Evolutionary conservation across 2,888 invertebrate genomes (phyloP), one percentile per base, ranked within the genome.

Genomic region (Teleogryllus oceanicus): DNA sequence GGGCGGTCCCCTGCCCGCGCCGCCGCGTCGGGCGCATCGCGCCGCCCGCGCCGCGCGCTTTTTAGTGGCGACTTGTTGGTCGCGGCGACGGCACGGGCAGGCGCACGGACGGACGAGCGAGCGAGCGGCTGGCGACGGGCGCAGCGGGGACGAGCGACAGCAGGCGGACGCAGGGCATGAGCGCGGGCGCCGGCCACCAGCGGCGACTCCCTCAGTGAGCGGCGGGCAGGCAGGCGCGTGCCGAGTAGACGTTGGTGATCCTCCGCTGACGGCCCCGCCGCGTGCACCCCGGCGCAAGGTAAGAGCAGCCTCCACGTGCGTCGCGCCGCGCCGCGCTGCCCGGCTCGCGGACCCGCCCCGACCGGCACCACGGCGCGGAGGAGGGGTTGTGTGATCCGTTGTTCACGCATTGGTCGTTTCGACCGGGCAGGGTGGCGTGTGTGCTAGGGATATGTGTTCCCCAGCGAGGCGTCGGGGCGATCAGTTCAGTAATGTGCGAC

Each of bases 41-140:
- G 13, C 13, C 62, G 16, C 62, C 13, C 62, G 16, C 62, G 62
- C 62, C 62, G 62, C 62, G 13, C 62, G 62, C 62, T 62, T 62
- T 62, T 62, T 62, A 62, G 62, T 62, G 62, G 62, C 62, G 62
- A 62, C 62, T 62, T 62, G 62, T 62, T 62, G 62, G 62, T 62
- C 62, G 62, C 62, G 62, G 16, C 62, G 62, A 62, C 16, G 13
- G 62, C 13, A n/a, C 62, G 37, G n/a, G 13, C 62, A 13, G 5
- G 62, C 62, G 62, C 4, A n/a, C 62, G 62, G 62, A 62, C 62
- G 62, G 62, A 62, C 62, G 62, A 13, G 62, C 16, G 16, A n/a
- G 62, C 62, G 62, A n/a, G 62, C 62, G 62, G 13, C 13, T 62
- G 16, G 13, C n/a, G 13, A 13, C n/a, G 13, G 16, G 24, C 24